Conservation (phyloP, 2,888 invertebrate species). For the Slavum lentiscoides region DNA sequence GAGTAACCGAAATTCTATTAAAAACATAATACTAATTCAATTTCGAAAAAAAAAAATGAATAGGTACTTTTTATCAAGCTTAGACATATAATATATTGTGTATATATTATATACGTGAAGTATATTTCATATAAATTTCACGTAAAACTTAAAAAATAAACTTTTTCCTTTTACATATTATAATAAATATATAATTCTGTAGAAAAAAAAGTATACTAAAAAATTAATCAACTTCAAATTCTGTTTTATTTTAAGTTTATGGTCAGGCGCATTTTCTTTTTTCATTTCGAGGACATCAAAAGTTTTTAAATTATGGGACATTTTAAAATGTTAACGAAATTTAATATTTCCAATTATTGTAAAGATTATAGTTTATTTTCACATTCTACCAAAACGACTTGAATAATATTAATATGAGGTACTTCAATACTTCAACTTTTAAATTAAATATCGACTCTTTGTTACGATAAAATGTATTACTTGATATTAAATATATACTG, state of each 20-base stretch:
- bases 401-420: neutral
- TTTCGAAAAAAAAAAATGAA: no score
- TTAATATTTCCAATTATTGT: constrained; percentile 2
- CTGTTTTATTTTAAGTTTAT: neutral
- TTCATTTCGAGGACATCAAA: neutral
- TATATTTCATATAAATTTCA: neutral
- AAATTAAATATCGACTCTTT: constrained; percentile 13
- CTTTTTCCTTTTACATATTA: neutral
- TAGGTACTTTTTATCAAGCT: no score
- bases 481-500: neutral
- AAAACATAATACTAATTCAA: no score
- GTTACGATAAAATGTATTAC: constrained; percentile 3
- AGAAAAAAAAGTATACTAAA: constrained; percentile 6
- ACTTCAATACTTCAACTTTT: constrained; percentile 32
- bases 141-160: neutral
- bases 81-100: no score
- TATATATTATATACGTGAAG: neutral
- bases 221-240: constrained; percentile 4
- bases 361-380: constrained; percentile 11
- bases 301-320: constrained; percentile 8
- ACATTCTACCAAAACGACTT: neutral
- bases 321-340: neutral
- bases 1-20: no score
- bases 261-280: neutral
- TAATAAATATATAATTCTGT: neutral